Conservation (phyloP, 2,888 invertebrate species). For the Trissolcus japonicus region DNA sequence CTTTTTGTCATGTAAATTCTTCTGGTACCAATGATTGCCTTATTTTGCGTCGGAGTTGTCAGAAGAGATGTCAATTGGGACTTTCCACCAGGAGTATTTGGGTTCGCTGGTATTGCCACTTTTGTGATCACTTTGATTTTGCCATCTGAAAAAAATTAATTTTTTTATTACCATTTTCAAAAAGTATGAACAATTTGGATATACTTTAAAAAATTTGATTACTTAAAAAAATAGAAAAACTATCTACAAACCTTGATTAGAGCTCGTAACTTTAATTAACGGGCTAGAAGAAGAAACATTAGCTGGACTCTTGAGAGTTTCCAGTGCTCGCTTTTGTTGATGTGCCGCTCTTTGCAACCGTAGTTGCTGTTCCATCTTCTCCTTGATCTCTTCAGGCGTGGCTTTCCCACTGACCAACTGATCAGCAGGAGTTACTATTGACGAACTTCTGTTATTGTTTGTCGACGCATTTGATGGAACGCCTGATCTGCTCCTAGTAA, state of each 20-base stretch:
- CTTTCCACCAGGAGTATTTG: conserved; percentile 78
- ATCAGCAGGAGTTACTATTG: conserved; percentile 63
- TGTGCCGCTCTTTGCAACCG: conserved; percentile 92
- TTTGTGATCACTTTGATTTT: conserved; percentile 83
- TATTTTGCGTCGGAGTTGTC: conserved; percentile 81
- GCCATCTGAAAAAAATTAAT: conserved; percentile 76
- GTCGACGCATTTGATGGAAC: conserved; percentile 78
- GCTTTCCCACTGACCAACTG: conserved; percentile 79
- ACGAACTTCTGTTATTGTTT: conserved; percentile 73
- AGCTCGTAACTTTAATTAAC: conserved; percentile 77
- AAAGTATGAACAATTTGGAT: background rate
- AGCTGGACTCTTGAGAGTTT: conserved; percentile 75
- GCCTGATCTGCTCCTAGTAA: conserved; percentile 90
- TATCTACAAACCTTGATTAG: conserved; percentile 37
- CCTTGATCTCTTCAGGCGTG: conserved; percentile 86
- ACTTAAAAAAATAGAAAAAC: background rate
- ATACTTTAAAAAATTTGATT: background rate
- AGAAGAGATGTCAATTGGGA: conserved; percentile 82
- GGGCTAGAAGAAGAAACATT: conserved; percentile 75
- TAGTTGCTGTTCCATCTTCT: conserved; percentile 94
- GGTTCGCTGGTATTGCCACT: conserved; percentile 80
- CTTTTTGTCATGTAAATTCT: conserved; percentile 87
- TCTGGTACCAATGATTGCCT: conserved; percentile 81
- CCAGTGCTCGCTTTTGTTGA: conserved; percentile 89
- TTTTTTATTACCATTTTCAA: background rate